phyloP scores from a whole-genome alignment of 2,797 vertebrate species.

The Sphaeramia orbicularis region DNA sequence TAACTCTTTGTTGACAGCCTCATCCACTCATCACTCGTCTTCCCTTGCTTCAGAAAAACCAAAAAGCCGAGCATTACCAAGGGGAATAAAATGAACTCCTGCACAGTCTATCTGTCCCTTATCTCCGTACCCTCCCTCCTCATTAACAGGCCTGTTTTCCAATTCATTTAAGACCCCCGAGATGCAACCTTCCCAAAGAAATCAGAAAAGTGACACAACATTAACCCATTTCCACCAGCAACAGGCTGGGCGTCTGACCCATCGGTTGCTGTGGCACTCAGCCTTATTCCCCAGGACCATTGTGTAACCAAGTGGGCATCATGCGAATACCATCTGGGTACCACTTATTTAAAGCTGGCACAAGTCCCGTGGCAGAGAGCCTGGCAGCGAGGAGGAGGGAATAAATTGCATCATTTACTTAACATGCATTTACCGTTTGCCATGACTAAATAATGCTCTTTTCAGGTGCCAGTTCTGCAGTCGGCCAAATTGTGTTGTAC shows the following conservation, averaged over 20 bases:
- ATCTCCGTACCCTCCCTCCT: slow-evolving; percentile 70
- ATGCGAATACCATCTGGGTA: slow-evolving; percentile 96
- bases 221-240: slow-evolving; percentile 93
- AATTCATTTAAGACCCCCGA: slow-evolving; percentile 89
- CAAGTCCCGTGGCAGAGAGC: slow-evolving; percentile 92
- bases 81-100: slow-evolving; percentile 67
- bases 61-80: slow-evolving; percentile 70
- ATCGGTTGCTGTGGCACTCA: slow-evolving; percentile 90
- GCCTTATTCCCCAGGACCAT: slow-evolving; percentile 90
- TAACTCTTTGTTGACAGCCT: slow-evolving; percentile 60
- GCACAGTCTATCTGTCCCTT: slow-evolving; percentile 74
- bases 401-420: slow-evolving; percentile 99
- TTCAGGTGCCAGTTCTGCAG: slow-evolving; percentile 90
- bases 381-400: slow-evolving; percentile 93
- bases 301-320: slow-evolving; percentile 94
- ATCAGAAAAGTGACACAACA: slow-evolving; percentile 90
- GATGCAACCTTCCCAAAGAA: slow-evolving; percentile 86
- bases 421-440: slow-evolving; percentile 94
- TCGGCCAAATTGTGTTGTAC: slow-evolving; percentile 87
- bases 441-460: slow-evolving; percentile 95
- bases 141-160: slow-evolving; percentile 87
- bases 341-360: slow-evolving; percentile 98
- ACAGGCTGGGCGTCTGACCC: slow-evolving; percentile 93
- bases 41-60: slow-evolving; percentile 60
- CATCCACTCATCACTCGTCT: slow-evolving; percentile 73